A percentile compares a stretch with the other conserved stretches of the same genome.
Evolutionary conservation across 2,797 vertebrate species (phyloP).

Genomic region (Sternarchorhynchus goeldii): DNA sequence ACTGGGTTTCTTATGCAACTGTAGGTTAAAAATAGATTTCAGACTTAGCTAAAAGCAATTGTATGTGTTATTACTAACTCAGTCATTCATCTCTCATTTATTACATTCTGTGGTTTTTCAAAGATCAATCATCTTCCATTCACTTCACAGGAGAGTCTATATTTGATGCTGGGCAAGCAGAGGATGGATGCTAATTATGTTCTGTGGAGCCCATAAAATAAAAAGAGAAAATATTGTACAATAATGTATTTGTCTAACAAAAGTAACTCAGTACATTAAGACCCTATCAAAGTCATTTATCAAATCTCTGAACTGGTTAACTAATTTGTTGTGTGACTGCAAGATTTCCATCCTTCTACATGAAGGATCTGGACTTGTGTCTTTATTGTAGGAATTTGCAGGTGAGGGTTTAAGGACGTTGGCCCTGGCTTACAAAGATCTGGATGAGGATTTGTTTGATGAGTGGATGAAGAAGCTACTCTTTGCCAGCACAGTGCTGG

Average conservation of each 20-base stretch:
- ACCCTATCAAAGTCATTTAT: too few relatives aligned
- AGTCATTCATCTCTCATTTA: slow-evolving; percentile 38
- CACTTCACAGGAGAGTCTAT: slow-evolving; percentile 21
- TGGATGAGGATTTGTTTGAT: slow-evolving; percentile 80
- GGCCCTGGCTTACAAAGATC: slow-evolving; percentile 83
- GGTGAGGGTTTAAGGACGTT: slow-evolving; percentile 86
- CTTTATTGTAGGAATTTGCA: slow-evolving; percentile 79
- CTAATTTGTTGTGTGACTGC: slow-evolving; percentile 13
- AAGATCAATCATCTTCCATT: slow-evolving; percentile 24
- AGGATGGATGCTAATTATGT: not conserved
- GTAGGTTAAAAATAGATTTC: slow-evolving; percentile 7
- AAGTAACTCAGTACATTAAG: too few relatives aligned
- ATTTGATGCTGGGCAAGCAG: slow-evolving; percentile 2
- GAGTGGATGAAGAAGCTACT: slow-evolving; percentile 81
- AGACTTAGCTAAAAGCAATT: not conserved
- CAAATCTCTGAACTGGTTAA: not conserved
- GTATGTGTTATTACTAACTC: slow-evolving; percentile 9
- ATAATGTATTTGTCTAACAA: too few relatives aligned
- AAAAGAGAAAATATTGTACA: too few relatives aligned
- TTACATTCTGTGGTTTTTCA: slow-evolving; percentile 22
- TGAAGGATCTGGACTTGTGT: not conserved
- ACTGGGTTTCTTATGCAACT: not conserved
- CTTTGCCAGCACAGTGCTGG: slow-evolving; percentile 69
- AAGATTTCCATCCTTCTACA: not conserved
- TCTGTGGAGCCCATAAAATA: too few relatives aligned